Base-by-base conservation (phyloP, 1,140 invertebrate genomes). In the Euwallacea similis region DNA sequence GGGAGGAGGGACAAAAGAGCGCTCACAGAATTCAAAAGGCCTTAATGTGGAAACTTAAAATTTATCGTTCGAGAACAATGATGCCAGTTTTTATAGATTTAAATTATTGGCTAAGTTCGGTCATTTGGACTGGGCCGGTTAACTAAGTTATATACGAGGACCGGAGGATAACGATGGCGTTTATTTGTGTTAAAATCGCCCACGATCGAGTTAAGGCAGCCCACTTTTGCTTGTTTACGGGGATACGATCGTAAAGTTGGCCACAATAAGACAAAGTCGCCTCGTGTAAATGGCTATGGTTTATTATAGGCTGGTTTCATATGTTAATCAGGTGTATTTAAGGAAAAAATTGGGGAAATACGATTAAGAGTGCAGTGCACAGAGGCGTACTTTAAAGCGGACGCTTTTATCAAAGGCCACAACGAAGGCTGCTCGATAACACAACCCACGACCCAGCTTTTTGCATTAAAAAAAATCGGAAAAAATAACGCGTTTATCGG, bases 31-130 rank as follows among this genome's bases (percentile, higher is more conserved):
- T 69, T 69, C 67, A 69, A 61, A 69, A 61, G 59, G 46, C 59
- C 47, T 69, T 69, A 69, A 69, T 69, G 67, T 69, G 67, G 58
- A 69, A 69, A 69, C 67, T 69, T 69, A 41, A 69, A 69, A 69
- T 69, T 69, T 69, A 69, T 69, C 50, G 67, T 50, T 62, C 7
- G 67, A 69, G 67, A 69, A 69, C 67, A 69, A 69, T 62, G 59
- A 62, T 69, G 46, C 67, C n/a, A 69, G 59, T 69, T 69, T 69
- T 69, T 69, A 69, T 69, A 69, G 67, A 69, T 69, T 69, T 69
- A 69, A 69, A 69, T 62, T 69, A 69, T 69, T 69, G 67, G 67
- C 59, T 69, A 69, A 69, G 67, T 69, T 69, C 59, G 59, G 67
- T 69, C 67, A 69, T 69, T 69, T 69, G 50, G 67, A 62, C 47